Conservation (phyloP, 2,888 invertebrate genomes). For the Allolobophora icterica region DNA sequence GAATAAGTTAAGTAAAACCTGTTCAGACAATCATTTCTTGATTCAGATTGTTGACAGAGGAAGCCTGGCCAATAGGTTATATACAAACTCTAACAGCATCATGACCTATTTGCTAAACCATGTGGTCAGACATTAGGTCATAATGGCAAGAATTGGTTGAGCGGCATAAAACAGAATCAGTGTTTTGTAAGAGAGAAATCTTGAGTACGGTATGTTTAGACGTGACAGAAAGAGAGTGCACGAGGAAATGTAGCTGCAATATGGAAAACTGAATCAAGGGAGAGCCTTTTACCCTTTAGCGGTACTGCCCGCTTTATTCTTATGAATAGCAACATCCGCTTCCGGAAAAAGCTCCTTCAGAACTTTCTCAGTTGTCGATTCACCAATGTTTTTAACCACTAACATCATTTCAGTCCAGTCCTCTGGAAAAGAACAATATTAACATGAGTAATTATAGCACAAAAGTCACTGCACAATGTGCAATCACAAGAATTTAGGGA, state of each 20-base stretch:
- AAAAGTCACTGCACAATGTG: background rate
- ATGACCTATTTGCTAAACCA: background rate
- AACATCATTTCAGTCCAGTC: constrained; percentile 27
- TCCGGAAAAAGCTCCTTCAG: constrained; percentile 24
- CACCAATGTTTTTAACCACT: constrained; percentile 29
- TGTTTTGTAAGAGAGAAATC: background rate
- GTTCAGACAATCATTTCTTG: background rate
- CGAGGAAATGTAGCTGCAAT: background rate
- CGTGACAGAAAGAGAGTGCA: background rate
- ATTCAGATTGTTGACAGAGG: background rate
- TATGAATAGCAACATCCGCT: constrained; percentile 20
- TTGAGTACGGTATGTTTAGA: background rate
- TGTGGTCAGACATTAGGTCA: background rate
- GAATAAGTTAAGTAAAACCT: background rate
- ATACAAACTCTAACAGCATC: background rate
- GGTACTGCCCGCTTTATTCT: background rate
- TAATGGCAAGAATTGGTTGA: background rate
- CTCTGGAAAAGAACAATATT: constrained; percentile 26
- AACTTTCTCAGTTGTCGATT: constrained; percentile 24
- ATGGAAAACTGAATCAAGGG: constrained; percentile 6
- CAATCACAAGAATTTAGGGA: background rate
- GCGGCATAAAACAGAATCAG: background rate
- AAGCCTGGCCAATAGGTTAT: background rate
- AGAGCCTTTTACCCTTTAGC: background rate
- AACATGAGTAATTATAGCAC: constrained; percentile 18